Conservation (phyloP, 2,113 vertebrate species). For the Anolis sagrei region DNA sequence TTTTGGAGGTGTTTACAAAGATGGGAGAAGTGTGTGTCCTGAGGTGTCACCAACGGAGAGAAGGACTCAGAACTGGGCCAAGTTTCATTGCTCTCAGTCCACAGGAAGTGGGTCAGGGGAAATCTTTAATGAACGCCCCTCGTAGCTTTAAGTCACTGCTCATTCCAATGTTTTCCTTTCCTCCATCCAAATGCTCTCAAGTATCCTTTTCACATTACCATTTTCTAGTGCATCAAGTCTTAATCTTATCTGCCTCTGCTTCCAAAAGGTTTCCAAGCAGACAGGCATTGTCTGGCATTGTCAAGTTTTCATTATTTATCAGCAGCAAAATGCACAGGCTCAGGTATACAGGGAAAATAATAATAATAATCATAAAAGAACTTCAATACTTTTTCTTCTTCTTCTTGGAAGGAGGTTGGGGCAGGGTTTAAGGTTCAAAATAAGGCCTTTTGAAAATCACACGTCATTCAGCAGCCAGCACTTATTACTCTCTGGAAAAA, state of each 20-base stretch:
- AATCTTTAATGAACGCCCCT: too few species aligned
- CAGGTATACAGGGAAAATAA: slow-evolving; percentile 74
- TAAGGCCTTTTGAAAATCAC: slow-evolving; percentile 72
- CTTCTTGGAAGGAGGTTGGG: slow-evolving; percentile 43
- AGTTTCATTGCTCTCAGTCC: too few species aligned
- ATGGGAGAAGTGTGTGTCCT: too few species aligned
- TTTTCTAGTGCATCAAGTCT: slow-evolving; percentile 50
- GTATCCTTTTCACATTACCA: not conserved
- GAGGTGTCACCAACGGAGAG: too few species aligned
- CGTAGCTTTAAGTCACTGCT: not conserved
- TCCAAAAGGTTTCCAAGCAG: slow-evolving; percentile 64
- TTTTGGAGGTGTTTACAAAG: too few species aligned
- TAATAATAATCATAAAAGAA: not conserved
- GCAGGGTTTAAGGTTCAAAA: slow-evolving; percentile 61
- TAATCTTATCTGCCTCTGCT: slow-evolving; percentile 63
- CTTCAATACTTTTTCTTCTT: slow-evolving; percentile 41
- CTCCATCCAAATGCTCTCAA: slow-evolving; percentile 47
- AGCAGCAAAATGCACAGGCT: slow-evolving; percentile 74
- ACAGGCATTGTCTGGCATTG: slow-evolving; percentile 72
- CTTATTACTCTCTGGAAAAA: slow-evolving; percentile 65
- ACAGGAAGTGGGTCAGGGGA: too few species aligned
- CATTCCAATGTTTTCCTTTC: not conserved
- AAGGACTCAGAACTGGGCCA: too few species aligned
- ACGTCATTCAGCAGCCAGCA: slow-evolving; percentile 62
- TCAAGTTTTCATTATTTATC: slow-evolving; percentile 70